Conservation (phyloP, 2,888 invertebrate genomes). For the Cotesia congregata region DNA sequence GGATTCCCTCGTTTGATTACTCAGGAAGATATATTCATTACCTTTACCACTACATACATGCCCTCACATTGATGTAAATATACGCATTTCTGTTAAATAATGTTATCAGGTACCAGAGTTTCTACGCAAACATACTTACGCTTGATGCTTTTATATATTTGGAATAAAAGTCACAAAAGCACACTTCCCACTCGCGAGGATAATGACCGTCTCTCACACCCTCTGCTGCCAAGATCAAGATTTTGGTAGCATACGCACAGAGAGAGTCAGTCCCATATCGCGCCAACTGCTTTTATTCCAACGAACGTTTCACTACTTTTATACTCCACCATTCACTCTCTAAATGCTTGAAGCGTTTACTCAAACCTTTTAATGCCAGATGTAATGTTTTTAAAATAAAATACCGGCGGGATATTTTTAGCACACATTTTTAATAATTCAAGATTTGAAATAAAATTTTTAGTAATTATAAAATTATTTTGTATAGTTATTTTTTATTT, state of each 20-base stretch:
- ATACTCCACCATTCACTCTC: background rate
- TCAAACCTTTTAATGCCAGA: constrained; percentile 10
- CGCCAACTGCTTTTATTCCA: constrained; percentile 18
- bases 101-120: background rate
- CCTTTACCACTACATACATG: background rate
- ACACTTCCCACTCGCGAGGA: constrained; percentile 19
- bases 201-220: constrained; percentile 25
- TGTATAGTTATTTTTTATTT: background rate
- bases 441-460: background rate
- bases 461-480: background rate
- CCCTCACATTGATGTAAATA: background rate
- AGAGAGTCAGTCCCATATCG: background rate
- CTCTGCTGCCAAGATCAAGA: constrained; percentile 30
- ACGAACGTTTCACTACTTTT: background rate
- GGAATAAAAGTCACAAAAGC: constrained; percentile 18
- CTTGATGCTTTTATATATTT: background rate
- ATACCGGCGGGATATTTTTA: background rate
- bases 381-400: background rate
- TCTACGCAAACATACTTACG: background rate
- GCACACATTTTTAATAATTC: background rate
- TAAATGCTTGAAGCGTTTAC: constrained; percentile 6
- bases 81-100: constrained; percentile 1
- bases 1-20: background rate
- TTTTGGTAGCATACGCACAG: constrained; percentile 12
- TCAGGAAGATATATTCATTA: background rate